Conservation (phyloP, 2,113 vertebrate genomes). For the Pogona vitticeps region DNA sequence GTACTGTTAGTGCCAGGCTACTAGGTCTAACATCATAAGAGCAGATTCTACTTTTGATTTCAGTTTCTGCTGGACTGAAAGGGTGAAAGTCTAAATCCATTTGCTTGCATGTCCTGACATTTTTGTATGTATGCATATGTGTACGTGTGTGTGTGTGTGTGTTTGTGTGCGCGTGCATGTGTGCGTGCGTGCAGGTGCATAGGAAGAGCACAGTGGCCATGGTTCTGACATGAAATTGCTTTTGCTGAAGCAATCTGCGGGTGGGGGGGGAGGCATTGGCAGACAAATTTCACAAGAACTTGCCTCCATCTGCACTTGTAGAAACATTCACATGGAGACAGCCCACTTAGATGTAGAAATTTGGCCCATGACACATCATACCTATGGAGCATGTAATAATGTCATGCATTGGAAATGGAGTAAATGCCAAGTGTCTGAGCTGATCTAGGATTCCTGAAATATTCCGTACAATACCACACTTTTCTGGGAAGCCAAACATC, state of each 20-base stretch:
- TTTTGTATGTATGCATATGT: not conserved
- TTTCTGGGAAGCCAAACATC: not conserved
- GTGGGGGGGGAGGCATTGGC: not conserved
- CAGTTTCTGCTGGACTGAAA: not conserved
- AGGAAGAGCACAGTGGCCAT: not conserved
- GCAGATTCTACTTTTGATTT: not conserved
- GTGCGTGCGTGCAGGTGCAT: not conserved
- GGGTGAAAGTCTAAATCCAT: not conserved
- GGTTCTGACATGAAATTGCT: not conserved
- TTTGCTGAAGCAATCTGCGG: not conserved
- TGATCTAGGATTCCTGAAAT: not conserved
- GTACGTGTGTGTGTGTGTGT: not conserved
- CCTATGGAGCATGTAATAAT: not conserved
- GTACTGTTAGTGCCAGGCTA: not conserved
- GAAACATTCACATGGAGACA: not conserved
- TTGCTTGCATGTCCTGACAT: not conserved
- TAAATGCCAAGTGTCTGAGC: not conserved
- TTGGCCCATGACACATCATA: not conserved
- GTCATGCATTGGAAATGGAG: not conserved
- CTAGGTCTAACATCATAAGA: not conserved
- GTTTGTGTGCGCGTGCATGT: too few species aligned
- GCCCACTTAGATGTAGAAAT: not conserved
- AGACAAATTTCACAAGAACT: not conserved
- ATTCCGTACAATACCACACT: not conserved
- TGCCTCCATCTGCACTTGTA: not conserved